A percentile compares a stretch with the other conserved stretches of the same genome.
Evolutionary conservation across 2,797 vertebrate genomes (phyloP).

Genomic region (Microtus obscurus): DNA sequence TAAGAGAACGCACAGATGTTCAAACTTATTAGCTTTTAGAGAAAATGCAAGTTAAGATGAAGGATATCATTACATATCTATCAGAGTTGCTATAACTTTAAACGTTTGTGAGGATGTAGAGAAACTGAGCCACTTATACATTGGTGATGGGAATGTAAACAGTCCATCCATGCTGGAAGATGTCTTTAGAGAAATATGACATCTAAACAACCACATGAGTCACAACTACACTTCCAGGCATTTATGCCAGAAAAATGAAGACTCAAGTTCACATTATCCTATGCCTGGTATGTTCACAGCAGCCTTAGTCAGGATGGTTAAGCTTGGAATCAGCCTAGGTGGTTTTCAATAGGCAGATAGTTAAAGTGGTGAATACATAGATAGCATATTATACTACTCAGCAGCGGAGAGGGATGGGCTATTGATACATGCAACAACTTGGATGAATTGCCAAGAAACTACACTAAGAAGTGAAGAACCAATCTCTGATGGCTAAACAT

Average conservation of each 20-base stretch:
- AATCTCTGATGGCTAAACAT: not conserved
- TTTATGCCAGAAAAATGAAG: conserved; percentile 42
- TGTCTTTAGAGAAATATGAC: not conserved
- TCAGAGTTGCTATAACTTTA: not conserved
- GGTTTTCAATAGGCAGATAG: not conserved
- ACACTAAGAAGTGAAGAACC: not conserved
- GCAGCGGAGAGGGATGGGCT: not conserved
- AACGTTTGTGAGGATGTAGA: not conserved
- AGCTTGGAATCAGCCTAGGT: not conserved
- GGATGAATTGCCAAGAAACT: not conserved
- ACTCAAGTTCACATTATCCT: not conserved
- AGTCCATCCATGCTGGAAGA: not conserved
- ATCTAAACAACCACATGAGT: not conserved
- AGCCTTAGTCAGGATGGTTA: not conserved
- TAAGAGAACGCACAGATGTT: not conserved
- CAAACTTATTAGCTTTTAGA: not conserved
- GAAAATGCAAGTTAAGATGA: conserved; percentile 44
- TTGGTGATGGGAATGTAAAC: not conserved
- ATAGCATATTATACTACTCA: not conserved
- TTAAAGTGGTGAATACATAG: not conserved
- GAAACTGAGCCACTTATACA: not conserved
- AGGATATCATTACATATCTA: not conserved
- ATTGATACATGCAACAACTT: not conserved
- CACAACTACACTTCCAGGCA: not conserved
- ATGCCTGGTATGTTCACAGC: not conserved